These are phyloP conservation scores for Heteractis magnifica DNA, from an alignment of 92 coral and sea anemone species.

Conservation along the genomic window DNA sequence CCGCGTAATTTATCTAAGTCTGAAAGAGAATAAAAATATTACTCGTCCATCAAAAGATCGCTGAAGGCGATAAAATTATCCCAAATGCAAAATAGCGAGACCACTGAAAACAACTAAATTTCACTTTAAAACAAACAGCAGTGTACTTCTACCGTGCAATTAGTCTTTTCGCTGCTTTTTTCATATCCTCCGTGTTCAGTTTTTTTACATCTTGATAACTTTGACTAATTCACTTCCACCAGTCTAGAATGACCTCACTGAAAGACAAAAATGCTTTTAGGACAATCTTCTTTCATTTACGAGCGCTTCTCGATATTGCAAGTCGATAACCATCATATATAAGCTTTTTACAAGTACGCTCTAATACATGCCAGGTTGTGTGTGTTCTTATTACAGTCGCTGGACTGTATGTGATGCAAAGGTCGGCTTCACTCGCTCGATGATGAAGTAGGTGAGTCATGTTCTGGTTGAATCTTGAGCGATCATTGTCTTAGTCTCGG, in stretches of 20 bases:
- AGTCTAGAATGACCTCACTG: conserved; percentile 17
- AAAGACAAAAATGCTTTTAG: conserved; percentile 30
- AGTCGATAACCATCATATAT: conserved; percentile 11
- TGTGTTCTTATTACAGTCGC: neutral
- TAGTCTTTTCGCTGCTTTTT: neutral
- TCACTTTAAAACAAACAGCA: neutral
- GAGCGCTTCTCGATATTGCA: conserved; percentile 1
- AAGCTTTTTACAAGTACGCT: neutral
- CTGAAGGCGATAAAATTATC: neutral
- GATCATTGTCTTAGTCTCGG: no score
- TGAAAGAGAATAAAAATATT: neutral
- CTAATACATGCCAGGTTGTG: neutral
- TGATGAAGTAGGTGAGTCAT: no score
- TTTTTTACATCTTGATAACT: neutral
- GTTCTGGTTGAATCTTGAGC: no score
- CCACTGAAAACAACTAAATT: neutral
- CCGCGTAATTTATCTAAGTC: neutral
- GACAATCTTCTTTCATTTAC: conserved; percentile 16
- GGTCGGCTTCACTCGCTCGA: no score
- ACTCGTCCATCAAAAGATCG: conserved; percentile 3
- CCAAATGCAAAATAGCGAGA: neutral
- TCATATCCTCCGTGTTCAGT: neutral
- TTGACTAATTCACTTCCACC: conserved; percentile 3
- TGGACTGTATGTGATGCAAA: neutral
- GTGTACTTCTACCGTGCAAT: neutral